phyloP scores from a whole-genome alignment of 2,888 invertebrate species.

The Coleophora flavipennella region DNA sequence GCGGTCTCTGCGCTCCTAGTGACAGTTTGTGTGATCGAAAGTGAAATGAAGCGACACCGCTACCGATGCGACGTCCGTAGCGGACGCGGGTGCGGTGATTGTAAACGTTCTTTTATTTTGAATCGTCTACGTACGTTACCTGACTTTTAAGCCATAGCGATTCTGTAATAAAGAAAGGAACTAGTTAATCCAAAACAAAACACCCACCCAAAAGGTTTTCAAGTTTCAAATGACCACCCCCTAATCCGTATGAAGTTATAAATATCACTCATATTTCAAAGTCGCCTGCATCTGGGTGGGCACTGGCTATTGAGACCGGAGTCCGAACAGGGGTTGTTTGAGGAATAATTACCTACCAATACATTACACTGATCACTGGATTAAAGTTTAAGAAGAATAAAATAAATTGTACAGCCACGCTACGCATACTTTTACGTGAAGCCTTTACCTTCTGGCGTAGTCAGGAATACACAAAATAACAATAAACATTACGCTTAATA shows the following conservation, averaged over 20 bases:
- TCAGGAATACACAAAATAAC: too few relatives aligned
- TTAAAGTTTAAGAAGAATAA: too few relatives aligned
- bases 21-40: slow-evolving; percentile 54
- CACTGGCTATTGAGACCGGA: slow-evolving; percentile 52
- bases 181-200: not conserved
- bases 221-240: slow-evolving; percentile 25
- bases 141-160: too few relatives aligned
- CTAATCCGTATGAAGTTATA: slow-evolving; percentile 43
- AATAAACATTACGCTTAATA: too few relatives aligned
- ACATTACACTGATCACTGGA: not conserved
- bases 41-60: slow-evolving; percentile 32
- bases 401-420: too few relatives aligned
- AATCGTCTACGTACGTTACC: too few relatives aligned
- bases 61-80: too few relatives aligned
- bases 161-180: not conserved
- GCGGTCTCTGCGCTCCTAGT: slow-evolving; percentile 60
- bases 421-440: too few relatives aligned
- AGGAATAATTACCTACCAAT: slow-evolving; percentile 40
- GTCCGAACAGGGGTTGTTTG: slow-evolving; percentile 26
- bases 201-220: slow-evolving; percentile 6
- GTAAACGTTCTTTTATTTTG: too few relatives aligned
- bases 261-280: slow-evolving; percentile 71
- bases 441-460: too few relatives aligned
- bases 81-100: too few relatives aligned
- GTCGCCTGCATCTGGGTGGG: slow-evolving; percentile 71